Evolutionary conservation across 2,797 vertebrate species (phyloP).

Genomic region (Sebastolobus alascanus): DNA sequence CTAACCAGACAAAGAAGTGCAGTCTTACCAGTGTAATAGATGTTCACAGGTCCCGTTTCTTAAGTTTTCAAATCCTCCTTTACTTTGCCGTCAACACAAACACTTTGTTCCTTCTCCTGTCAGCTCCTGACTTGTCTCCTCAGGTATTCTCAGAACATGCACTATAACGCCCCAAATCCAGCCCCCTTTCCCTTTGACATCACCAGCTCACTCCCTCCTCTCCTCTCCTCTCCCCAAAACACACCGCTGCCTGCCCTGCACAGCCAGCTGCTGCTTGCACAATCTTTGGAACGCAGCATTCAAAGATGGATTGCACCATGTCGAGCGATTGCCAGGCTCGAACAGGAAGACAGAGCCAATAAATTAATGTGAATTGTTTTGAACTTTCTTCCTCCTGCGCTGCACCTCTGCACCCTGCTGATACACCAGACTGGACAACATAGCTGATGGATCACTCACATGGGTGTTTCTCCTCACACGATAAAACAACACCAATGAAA

Average conservation of each 20-base stretch:
- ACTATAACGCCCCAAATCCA: slow-evolving; percentile 68
- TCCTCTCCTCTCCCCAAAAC: slow-evolving; percentile 22
- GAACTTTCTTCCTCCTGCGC: slow-evolving; percentile 10
- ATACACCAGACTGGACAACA: slow-evolving; percentile 16
- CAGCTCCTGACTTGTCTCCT: slow-evolving; percentile 80
- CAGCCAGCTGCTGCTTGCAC: slow-evolving; percentile 55
- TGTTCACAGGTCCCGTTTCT: slow-evolving; percentile 23
- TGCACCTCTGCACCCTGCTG: slow-evolving; percentile 9
- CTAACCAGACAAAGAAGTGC: slow-evolving; percentile 15
- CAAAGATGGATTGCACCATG: slow-evolving; percentile 39
- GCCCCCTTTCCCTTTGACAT: slow-evolving; percentile 73
- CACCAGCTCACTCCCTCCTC: slow-evolving; percentile 66
- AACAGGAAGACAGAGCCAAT: not conserved
- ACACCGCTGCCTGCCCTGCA: slow-evolving; percentile 13
- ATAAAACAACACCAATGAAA: slow-evolving; percentile 44
- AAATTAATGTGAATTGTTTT: slow-evolving; percentile 2
- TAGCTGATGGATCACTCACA: slow-evolving; percentile 51
- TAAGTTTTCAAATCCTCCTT: slow-evolving; percentile 51
- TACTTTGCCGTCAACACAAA: slow-evolving; percentile 51
- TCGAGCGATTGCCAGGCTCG: not conserved
- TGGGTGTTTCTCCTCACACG: slow-evolving; percentile 56
- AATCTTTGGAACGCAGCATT: slow-evolving; percentile 26
- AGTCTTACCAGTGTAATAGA: slow-evolving; percentile 66
- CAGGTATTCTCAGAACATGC: slow-evolving; percentile 79
- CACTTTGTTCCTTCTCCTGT: slow-evolving; percentile 56